Percentiles rank a stretch among this genome's conserved stretches.
These are phyloP conservation scores for Empidonax traillii DNA, from an alignment of 2,113 vertebrate species.

Conservation along the genomic window DNA sequence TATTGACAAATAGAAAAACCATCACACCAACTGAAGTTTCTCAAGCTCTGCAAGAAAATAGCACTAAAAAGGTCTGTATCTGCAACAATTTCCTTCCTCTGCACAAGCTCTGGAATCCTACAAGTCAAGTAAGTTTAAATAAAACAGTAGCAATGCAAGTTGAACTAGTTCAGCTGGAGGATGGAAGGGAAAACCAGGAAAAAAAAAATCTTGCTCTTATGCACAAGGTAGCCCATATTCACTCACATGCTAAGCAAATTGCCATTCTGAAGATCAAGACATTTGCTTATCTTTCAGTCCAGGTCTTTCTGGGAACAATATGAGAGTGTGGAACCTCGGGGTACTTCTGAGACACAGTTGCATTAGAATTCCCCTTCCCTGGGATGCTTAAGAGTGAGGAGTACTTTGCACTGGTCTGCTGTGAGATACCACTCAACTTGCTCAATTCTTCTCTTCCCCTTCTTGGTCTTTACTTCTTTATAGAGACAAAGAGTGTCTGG, in stretches of 20 bases:
- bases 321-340: accelerated
- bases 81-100: not conserved
- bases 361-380: not conserved
- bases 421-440: not conserved
- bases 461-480: not conserved
- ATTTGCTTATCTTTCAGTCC: not conserved
- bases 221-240: not conserved
- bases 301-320: not conserved
- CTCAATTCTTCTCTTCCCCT: not conserved
- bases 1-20: not conserved
- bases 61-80: not conserved
- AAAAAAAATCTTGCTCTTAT: not conserved
- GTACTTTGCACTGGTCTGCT: not conserved
- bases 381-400: not conserved
- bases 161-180: not conserved
- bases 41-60: not conserved
- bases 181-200: accelerated
- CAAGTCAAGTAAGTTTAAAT: not conserved
- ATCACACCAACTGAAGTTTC: not conserved
- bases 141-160: not conserved
- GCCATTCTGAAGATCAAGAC: not conserved
- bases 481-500: not conserved
- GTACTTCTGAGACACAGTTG: not conserved
- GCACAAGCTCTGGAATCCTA: not conserved
- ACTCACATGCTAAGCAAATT: not conserved